phyloP scores from a whole-genome alignment of 2,113 vertebrate species.

The Festucalex cinctus region DNA sequence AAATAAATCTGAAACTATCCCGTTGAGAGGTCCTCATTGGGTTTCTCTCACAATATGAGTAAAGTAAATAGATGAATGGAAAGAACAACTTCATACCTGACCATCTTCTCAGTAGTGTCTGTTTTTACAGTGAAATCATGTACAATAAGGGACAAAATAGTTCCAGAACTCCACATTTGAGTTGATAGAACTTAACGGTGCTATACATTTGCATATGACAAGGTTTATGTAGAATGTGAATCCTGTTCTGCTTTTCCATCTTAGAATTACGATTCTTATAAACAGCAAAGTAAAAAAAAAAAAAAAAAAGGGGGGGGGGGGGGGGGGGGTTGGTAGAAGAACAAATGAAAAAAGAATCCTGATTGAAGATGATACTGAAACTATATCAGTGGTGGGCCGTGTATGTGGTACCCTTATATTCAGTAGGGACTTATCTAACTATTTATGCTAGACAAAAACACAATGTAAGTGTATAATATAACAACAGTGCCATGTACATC shows the following conservation, averaged over 20 bases:
- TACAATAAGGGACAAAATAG: background rate
- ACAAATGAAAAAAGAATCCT: too few species aligned
- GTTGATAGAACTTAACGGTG: background rate
- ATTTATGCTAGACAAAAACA: too few species aligned
- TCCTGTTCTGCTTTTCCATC: background rate
- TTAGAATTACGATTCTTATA: background rate
- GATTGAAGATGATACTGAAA: too few species aligned
- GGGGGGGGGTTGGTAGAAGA: too few species aligned
- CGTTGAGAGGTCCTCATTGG: slow-evolving; percentile 9
- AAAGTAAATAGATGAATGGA: background rate
- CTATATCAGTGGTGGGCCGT: too few species aligned
- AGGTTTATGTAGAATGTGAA: background rate
- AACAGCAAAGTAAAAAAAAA: background rate
- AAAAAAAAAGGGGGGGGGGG: too few species aligned
- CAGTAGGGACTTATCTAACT: too few species aligned
- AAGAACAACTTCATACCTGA: background rate
- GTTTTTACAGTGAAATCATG: slow-evolving; percentile 5
- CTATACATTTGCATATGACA: background rate
- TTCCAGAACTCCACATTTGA: background rate
- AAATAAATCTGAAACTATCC: background rate
- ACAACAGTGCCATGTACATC: too few species aligned
- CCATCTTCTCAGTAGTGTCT: slow-evolving; percentile 3
- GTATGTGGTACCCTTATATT: too few species aligned
- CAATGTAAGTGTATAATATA: too few species aligned
- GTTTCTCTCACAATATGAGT: slow-evolving; percentile 2